Conservation (phyloP, 2,888 invertebrate species). For the Ichneumon xanthorius region DNA sequence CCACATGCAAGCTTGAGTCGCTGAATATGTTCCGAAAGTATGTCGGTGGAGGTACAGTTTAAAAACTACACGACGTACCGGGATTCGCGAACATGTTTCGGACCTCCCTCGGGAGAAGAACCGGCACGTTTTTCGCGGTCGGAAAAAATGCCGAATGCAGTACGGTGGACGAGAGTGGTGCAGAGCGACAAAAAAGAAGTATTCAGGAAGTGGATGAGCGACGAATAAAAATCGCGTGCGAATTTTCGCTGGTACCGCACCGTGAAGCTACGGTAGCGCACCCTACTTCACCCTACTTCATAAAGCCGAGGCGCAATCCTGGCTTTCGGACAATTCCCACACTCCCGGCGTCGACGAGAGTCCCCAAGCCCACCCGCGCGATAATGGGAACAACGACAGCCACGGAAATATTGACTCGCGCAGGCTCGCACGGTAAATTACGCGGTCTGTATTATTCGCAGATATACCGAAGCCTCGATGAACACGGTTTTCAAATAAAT, state of each 20-base stretch:
- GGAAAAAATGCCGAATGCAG: background rate
- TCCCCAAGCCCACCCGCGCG: background rate
- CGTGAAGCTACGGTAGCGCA: background rate
- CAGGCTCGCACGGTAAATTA: conserved; percentile 47
- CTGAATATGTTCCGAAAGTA: background rate
- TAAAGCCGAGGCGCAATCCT: background rate
- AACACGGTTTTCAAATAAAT: conserved; percentile 58
- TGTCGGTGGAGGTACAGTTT: background rate
- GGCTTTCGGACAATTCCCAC: conserved; percentile 21
- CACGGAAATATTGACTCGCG: conserved; percentile 8
- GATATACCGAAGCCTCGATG: conserved; percentile 27
- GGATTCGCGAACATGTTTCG: conserved; percentile 18
- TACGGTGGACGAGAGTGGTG: background rate
- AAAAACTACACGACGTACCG: background rate
- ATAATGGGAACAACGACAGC: conserved; percentile 14
- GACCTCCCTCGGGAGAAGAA: background rate
- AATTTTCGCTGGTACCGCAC: conserved; percentile 8
- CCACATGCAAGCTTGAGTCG: background rate
- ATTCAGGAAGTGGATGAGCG: background rate
- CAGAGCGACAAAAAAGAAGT: background rate
- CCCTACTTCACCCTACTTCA: background rate
- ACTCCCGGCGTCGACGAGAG: conserved; percentile 8
- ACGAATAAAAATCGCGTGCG: conserved; percentile 5
- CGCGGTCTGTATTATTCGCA: conserved; percentile 54
- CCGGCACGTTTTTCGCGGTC: background rate